Percentiles rank a stretch among this genome's conserved stretches.
Evolutionary conservation across 2,797 vertebrate species (phyloP).

Genomic region (Lithobates pipiens): DNA sequence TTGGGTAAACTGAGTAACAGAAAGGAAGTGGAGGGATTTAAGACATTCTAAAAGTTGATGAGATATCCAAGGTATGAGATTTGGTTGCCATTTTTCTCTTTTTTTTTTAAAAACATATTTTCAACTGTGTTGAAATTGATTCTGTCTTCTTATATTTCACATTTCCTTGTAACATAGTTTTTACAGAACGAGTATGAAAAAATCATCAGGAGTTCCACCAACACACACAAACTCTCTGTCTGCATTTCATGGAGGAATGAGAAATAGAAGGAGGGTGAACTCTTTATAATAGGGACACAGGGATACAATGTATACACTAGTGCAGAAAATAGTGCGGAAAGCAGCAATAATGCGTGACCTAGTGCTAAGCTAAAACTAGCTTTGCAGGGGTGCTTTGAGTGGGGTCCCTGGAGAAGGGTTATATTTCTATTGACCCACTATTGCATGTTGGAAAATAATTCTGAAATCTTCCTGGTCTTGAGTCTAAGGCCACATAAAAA

Average conservation of each 20-base stretch:
- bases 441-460: too few species aligned
- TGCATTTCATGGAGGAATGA: background rate
- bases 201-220: background rate
- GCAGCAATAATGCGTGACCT: too few species aligned
- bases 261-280: background rate
- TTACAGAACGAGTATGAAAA: slow-evolving; percentile 1
- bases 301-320: too few species aligned
- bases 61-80: slow-evolving; percentile 50
- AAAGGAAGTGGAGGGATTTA: slow-evolving; percentile 54
- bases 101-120: slow-evolving; percentile 9
- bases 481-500: too few species aligned
- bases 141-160: slow-evolving; percentile 25
- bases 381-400: too few species aligned
- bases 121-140: slow-evolving; percentile 13
- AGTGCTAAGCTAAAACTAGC: too few species aligned
- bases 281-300: too few species aligned
- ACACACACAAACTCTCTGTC: background rate
- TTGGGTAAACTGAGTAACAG: slow-evolving; percentile 54
- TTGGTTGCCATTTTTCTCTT: slow-evolving; percentile 11
- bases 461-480: too few species aligned
- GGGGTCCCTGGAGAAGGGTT: too few species aligned
- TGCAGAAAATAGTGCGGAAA: too few species aligned
- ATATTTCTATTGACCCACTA: too few species aligned
- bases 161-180: slow-evolving; percentile 7
- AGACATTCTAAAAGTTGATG: slow-evolving; percentile 52